Conservation (phyloP, 2,888 invertebrate species). For the Thelaira solivaga region DNA sequence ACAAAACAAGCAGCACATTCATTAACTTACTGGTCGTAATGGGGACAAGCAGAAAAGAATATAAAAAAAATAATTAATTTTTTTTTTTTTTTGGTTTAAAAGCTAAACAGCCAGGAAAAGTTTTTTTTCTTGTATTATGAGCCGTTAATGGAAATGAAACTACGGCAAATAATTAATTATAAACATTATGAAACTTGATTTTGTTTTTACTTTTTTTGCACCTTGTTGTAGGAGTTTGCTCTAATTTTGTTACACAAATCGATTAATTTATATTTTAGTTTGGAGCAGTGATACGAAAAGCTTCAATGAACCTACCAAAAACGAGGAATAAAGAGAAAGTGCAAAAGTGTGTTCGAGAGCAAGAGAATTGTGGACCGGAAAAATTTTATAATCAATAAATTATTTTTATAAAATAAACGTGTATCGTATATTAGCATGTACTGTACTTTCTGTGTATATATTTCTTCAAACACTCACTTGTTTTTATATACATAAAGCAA, state of each 20-base stretch:
- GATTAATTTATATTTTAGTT: constrained; percentile 27
- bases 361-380: not conserved
- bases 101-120: too few relatives aligned
- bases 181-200: not conserved
- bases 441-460: too few relatives aligned
- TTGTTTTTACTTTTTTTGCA: too few relatives aligned
- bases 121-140: too few relatives aligned
- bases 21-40: constrained; percentile 23
- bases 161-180: constrained; percentile 40
- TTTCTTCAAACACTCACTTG: too few relatives aligned
- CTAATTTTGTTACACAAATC: constrained; percentile 11
- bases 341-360: not conserved
- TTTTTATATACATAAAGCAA: too few relatives aligned
- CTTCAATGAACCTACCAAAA: not conserved
- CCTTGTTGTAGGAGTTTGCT: constrained; percentile 29
- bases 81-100: not conserved
- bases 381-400: too few relatives aligned
- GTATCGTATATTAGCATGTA: too few relatives aligned
- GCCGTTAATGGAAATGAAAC: not conserved
- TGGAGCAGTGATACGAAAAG: not conserved
- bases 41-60: not conserved
- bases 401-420: too few relatives aligned
- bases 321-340: not conserved
- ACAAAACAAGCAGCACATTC: not conserved
- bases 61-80: not conserved